Evolutionary conservation across 2,888 invertebrate species (phyloP), one percentile per base, ranked within the genome.

Genomic region (Leptura quadrifasciata): DNA sequence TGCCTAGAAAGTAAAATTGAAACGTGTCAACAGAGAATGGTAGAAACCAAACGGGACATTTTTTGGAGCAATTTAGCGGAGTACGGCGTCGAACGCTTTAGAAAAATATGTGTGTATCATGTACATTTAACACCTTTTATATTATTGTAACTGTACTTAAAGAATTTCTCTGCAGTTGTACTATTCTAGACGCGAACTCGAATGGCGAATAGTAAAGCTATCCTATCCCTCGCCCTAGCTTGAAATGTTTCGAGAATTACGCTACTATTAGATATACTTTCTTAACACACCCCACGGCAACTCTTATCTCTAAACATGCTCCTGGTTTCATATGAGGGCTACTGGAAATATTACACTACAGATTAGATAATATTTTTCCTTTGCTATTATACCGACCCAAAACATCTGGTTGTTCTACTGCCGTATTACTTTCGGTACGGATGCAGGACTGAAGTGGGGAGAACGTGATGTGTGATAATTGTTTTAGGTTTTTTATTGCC

Each of bases 401-500:
- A 67, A 60, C 39, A 67, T 67, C 67, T 67, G 63, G 54, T 47
- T 5, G 54, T 12, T 58, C 18, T 24, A 39, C 52, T 27, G n/a
- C 39, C 58, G 58, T 20, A 57, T 55, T 58, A 54, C 24, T 75
- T 58, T 27, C 63, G 63, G 76, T 72, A 64, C 72, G 54, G 67
- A 58, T 65, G 70, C 55, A 31, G 58, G 52, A 31, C 63, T 60
- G 58, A 47, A 71, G 68, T 57, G 31, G 47, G 72, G 68, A 76
- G 70, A 74, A 70, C 63, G 74, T 72, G 73, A 77, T 71, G 70
- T 64, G 76, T 69, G 72, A 77, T 79, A 79, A 79, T 79, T 79
- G 77, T 79, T 72, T 76, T 70, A 27, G 76, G 77, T 77, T 79
- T 77, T 78, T 79, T 79, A 79, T 76, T 64, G 57, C 52, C 79